Percentiles rank a stretch among this genome's conserved stretches.
These are phyloP conservation scores for Cyprinodon variegatus DNA, from an alignment of 2,113 vertebrate genomes.

Conservation along the genomic window DNA sequence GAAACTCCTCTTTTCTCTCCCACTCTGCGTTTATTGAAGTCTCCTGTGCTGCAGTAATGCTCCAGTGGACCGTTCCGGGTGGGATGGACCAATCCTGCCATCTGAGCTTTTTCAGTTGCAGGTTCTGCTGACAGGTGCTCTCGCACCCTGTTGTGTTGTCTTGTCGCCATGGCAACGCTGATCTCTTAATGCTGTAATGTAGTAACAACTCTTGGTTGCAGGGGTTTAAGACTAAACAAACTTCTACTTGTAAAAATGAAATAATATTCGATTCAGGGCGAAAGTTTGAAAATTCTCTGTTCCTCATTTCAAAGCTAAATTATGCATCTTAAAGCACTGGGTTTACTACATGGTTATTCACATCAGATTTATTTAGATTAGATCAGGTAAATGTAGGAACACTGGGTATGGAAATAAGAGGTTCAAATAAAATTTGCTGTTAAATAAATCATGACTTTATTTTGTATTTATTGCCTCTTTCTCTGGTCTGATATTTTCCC, in stretches of 20 bases:
- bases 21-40: background rate
- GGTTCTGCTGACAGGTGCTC: background rate
- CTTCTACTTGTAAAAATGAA: too few relatives aligned
- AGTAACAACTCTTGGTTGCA: background rate
- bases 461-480: background rate
- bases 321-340: background rate
- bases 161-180: background rate
- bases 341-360: background rate
- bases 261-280: too few relatives aligned
- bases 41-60: background rate
- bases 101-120: background rate
- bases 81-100: background rate
- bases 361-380: too few relatives aligned
- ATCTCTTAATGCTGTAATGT: background rate
- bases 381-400: background rate
- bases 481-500: background rate
- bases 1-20: background rate
- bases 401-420: background rate
- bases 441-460: background rate
- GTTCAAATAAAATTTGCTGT: background rate
- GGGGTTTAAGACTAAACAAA: too few relatives aligned
- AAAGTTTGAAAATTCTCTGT: background rate
- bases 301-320: background rate
- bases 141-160: background rate
- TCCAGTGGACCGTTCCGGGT: background rate